phyloP scores from a whole-genome alignment of 1,140 invertebrate genomes.

The Ctenoplectra terminalis region DNA sequence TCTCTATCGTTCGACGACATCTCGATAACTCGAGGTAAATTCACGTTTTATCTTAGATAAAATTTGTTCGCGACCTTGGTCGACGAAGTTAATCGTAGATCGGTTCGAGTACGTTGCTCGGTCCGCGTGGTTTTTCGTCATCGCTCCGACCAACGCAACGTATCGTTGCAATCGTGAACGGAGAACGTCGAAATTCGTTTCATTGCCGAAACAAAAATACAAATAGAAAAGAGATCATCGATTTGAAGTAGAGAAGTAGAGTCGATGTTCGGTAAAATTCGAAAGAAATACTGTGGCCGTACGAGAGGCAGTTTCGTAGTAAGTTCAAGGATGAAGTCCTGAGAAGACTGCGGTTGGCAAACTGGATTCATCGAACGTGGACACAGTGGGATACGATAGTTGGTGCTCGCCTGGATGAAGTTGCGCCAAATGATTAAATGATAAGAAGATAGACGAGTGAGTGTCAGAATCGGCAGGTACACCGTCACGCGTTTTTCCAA shows the following conservation, averaged over 20 bases:
- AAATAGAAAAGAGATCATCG: too few species aligned
- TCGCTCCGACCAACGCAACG: background rate
- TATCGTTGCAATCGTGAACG: background rate
- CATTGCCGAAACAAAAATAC: background rate
- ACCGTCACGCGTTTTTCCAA: background rate
- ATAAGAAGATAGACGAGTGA: background rate
- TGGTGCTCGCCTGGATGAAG: slow-evolving; percentile 54
- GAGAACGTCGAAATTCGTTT: background rate
- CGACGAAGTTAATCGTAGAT: background rate
- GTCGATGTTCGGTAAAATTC: background rate
- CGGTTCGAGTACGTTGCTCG: background rate
- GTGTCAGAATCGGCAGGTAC: background rate
- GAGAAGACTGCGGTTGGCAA: slow-evolving; percentile 34
- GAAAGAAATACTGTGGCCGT: background rate
- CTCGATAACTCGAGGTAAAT: background rate
- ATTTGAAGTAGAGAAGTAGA: background rate
- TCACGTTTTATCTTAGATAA: slow-evolving; percentile 4
- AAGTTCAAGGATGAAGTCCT: slow-evolving; percentile 41
- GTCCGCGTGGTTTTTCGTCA: background rate
- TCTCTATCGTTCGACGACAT: slow-evolving; percentile 7
- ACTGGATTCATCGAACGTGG: slow-evolving; percentile 39
- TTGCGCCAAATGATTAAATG: background rate
- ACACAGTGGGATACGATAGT: slow-evolving; percentile 26
- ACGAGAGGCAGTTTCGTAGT: slow-evolving; percentile 2
- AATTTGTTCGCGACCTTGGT: slow-evolving; percentile 2